phyloP scores from a whole-genome alignment of 2,113 vertebrate genomes.

The Trematomus loennbergii region DNA sequence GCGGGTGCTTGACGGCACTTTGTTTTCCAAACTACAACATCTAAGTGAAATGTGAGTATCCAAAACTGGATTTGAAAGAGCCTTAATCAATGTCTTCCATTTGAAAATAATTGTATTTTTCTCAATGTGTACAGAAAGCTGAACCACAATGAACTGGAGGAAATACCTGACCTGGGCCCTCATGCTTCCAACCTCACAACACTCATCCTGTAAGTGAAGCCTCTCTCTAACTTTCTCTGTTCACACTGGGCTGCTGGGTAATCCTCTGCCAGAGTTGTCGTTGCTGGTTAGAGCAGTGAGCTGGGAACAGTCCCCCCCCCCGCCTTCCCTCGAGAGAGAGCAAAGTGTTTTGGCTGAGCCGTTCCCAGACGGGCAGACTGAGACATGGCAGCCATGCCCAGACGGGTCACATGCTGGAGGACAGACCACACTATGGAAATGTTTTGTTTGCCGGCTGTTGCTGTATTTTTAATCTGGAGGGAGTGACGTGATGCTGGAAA shows the following conservation, averaged over 20 bases:
- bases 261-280: constrained; percentile 40
- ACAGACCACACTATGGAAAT: constrained; percentile 70
- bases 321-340: constrained; percentile 28
- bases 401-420: constrained; percentile 65
- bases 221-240: constrained; percentile 5
- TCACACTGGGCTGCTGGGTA: not conserved
- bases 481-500: constrained; percentile 41
- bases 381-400: constrained; percentile 67
- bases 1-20: constrained; percentile 86
- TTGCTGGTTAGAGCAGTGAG: constrained; percentile 48
- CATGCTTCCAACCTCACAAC: constrained; percentile 88
- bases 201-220: constrained; percentile 92
- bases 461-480: constrained; percentile 67
- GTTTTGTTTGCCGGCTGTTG: constrained; percentile 47
- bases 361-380: constrained; percentile 70
- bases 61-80: constrained; percentile 29
- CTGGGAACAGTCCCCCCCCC: constrained; percentile 32
- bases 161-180: constrained; percentile 89
- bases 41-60: constrained; percentile 93
- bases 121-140: constrained; percentile 85
- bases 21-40: constrained; percentile 87
- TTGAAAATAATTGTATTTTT: constrained; percentile 12
- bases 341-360: constrained; percentile 45
- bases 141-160: constrained; percentile 92
- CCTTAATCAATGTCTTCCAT: not conserved